A percentile compares a stretch with the other conserved stretches of the same genome.
phyloP scores from a whole-genome alignment of 2,888 invertebrate species.

The Lasioglossum leucozonium region DNA sequence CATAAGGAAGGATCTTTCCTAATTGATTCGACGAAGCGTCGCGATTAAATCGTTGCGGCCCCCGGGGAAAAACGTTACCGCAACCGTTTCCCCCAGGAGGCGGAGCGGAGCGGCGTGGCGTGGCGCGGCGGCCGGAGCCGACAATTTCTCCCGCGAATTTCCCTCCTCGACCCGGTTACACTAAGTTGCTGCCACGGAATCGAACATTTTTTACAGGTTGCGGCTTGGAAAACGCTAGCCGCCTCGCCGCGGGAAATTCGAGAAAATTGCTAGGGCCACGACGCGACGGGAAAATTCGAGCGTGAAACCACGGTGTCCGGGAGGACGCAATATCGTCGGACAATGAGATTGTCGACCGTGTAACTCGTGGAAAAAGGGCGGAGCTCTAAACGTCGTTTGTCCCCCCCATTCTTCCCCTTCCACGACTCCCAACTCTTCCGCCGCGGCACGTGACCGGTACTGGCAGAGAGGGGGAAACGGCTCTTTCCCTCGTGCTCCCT shows the following conservation, averaged over 20 bases:
- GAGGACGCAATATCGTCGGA: not conserved
- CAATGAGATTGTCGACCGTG: too few species aligned
- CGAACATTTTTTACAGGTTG: not conserved
- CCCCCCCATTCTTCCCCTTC: too few species aligned
- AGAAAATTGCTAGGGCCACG: not conserved
- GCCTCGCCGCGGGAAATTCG: not conserved
- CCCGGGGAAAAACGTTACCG: not conserved
- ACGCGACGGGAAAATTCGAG: not conserved
- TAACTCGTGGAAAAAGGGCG: too few species aligned
- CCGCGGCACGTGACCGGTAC: too few species aligned
- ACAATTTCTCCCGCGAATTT: not conserved
- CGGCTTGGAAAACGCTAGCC: not conserved
- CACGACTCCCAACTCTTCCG: too few species aligned
- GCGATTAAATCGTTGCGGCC: not conserved
- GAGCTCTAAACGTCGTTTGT: too few species aligned
- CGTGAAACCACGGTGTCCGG: not conserved
- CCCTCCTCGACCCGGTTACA: not conserved
- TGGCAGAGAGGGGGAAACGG: too few species aligned
- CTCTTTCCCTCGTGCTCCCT: too few species aligned
- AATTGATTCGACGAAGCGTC: conserved; percentile 19
- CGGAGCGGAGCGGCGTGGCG: not conserved
- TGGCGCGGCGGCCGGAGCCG: too few species aligned
- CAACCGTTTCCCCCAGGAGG: not conserved
- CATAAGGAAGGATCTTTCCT: conserved; percentile 13
- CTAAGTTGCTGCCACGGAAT: not conserved